These are phyloP conservation scores for Carassius carassius DNA, from an alignment of 2,113 vertebrate species.

Conservation along the genomic window DNA sequence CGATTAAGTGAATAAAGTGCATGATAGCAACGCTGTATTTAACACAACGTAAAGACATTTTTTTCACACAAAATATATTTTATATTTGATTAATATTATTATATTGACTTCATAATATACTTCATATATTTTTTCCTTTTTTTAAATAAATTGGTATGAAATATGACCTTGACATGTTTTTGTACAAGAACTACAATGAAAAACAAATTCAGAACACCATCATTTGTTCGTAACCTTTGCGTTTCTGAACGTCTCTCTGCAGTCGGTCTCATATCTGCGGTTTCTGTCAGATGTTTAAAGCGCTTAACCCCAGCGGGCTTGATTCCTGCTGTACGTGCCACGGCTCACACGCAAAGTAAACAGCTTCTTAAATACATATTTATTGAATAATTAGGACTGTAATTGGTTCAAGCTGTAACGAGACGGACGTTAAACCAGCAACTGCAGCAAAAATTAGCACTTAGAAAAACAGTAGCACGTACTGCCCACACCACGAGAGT, in stretches of 20 bases:
- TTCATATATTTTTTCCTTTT: neutral
- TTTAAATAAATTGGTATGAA: neutral
- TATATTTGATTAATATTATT: neutral
- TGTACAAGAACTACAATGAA: neutral
- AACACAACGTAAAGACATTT: neutral
- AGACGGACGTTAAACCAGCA: conserved; percentile 71
- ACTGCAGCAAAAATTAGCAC: conserved; percentile 51
- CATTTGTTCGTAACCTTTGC: neutral
- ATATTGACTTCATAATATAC: neutral
- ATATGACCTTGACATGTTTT: neutral
- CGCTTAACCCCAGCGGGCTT: neutral
- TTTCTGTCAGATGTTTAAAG: neutral
- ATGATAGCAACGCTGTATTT: neutral
- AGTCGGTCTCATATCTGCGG: neutral
- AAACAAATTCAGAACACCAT: neutral
- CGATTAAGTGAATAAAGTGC: no score
- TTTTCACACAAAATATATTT: neutral
- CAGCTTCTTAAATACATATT: conserved; percentile 75
- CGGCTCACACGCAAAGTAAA: conserved; percentile 54
- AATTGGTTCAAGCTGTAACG: conserved; percentile 74
- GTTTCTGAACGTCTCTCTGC: neutral
- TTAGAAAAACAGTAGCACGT: conserved; percentile 35
- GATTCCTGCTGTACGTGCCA: conserved; percentile 2
- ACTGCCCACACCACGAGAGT: conserved; percentile 8
- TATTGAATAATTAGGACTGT: conserved; percentile 76